These are phyloP conservation scores for Seriola dumerili DNA, from an alignment of 2,113 vertebrate species.

Conservation along the genomic window DNA sequence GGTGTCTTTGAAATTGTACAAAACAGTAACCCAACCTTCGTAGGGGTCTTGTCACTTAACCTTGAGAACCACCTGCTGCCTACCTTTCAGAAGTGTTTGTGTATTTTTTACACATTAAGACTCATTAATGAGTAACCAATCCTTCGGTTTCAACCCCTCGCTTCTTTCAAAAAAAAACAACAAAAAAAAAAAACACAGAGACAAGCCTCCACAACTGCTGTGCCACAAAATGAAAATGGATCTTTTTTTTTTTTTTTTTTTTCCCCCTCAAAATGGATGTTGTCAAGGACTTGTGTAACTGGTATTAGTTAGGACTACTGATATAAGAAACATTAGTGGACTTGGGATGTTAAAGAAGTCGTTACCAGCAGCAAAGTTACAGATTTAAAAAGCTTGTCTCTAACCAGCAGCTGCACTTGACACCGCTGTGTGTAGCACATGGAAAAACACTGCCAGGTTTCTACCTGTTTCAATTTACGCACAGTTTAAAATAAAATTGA, in stretches of 20 bases:
- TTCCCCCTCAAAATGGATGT: constrained; percentile 68
- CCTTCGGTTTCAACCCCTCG: constrained; percentile 60
- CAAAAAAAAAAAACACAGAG: constrained; percentile 53
- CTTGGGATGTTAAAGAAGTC: constrained; percentile 39
- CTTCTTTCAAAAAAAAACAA: constrained; percentile 32
- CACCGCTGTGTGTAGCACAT: constrained; percentile 72
- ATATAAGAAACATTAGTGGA: constrained; percentile 63
- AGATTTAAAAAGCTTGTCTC: constrained; percentile 50
- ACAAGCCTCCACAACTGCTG: constrained; percentile 74
- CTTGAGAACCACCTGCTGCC: constrained; percentile 83
- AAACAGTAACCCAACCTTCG: constrained; percentile 66
- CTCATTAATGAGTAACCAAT: constrained; percentile 46
- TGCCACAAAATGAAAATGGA: constrained; percentile 68
- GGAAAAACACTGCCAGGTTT: constrained; percentile 81
- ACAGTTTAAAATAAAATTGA: constrained; percentile 67
- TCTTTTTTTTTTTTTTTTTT: background rate
- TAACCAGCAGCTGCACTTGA: constrained; percentile 80
- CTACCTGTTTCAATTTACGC: constrained; percentile 70
- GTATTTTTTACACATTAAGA: constrained; percentile 72
- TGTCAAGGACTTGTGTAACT: constrained; percentile 75
- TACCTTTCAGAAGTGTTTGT: constrained; percentile 78
- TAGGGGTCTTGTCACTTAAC: constrained; percentile 72
- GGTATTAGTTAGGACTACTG: constrained; percentile 77
- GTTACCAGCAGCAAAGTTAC: constrained; percentile 69
- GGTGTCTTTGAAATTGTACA: constrained; percentile 65